phyloP scores from a whole-genome alignment of 2,888 invertebrate genomes.

The Idaea dimidiata region DNA sequence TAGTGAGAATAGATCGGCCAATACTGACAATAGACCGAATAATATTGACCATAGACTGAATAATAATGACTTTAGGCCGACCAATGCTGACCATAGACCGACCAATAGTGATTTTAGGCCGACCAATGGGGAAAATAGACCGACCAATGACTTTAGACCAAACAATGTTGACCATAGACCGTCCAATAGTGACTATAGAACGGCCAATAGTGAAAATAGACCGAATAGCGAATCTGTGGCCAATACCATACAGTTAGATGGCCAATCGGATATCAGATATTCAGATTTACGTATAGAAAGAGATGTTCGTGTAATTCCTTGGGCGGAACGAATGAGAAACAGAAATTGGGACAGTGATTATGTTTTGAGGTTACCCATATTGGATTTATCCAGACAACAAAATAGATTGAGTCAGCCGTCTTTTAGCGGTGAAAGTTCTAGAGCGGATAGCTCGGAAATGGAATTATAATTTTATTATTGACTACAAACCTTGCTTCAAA shows the following conservation, averaged over 20 bases:
- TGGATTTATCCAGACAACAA: conserved; percentile 54
- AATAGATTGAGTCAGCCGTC: conserved; percentile 31
- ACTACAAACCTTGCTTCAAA: no score
- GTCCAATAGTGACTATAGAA: no score
- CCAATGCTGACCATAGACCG: neutral
- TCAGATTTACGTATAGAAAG: conserved; percentile 7
- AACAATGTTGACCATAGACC: neutral
- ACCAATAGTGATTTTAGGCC: neutral
- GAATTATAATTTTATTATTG: conserved; percentile 22
- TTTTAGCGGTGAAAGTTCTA: conserved; percentile 24
- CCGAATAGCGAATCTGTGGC: neutral
- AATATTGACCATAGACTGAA: neutral
- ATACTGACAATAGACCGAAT: neutral
- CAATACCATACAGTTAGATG: neutral
- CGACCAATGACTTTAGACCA: conserved; percentile 6
- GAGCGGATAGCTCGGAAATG: conserved; percentile 41
- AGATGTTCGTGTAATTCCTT: conserved; percentile 56
- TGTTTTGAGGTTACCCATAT: conserved; percentile 53
- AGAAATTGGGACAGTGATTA: conserved; percentile 57
- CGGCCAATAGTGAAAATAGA: neutral
- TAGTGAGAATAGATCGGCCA: neutral
- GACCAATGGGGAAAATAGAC: neutral
- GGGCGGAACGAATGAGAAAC: conserved; percentile 49
- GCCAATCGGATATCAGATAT: neutral
- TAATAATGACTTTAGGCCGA: neutral